These are phyloP conservation scores for Sarcophaga variegata DNA, from an alignment of 2,888 invertebrate species.

Conservation along the genomic window DNA sequence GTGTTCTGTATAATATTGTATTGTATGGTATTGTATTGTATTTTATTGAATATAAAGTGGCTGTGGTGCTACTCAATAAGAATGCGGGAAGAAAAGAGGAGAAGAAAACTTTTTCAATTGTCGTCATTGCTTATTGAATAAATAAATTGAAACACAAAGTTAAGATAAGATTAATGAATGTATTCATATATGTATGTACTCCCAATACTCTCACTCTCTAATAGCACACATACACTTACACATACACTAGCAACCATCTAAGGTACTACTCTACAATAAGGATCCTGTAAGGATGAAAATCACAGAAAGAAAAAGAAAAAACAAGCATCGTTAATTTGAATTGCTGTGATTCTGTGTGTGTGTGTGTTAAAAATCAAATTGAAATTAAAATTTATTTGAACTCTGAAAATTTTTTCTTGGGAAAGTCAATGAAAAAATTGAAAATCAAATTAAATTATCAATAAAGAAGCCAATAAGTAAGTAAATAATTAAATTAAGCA, in stretches of 20 bases:
- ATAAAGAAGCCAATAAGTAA: too few species aligned
- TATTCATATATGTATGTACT: neutral
- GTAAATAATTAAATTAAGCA: neutral
- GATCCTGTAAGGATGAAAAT: neutral
- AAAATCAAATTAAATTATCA: too few species aligned
- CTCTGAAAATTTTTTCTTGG: neutral
- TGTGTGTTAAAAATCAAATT: too few species aligned
- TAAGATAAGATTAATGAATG: conserved; percentile 61
- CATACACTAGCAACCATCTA: too few species aligned
- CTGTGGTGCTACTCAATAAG: conserved; percentile 29
- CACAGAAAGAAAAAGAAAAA: neutral
- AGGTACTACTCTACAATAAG: neutral
- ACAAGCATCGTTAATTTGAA: too few species aligned
- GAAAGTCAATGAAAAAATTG: neutral
- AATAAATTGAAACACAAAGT: conserved; percentile 64
- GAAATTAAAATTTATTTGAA: neutral
- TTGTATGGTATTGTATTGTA: neutral
- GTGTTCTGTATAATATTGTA: neutral
- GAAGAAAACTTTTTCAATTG: conserved; percentile 63
- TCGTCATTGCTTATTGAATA: conserved; percentile 65
- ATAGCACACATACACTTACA: too few species aligned
- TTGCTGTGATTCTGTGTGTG: too few species aligned
- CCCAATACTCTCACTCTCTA: too few species aligned
- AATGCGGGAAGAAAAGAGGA: neutral
- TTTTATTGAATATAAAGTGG: conserved; percentile 44